Percentiles rank a stretch among this genome's conserved stretches.
phyloP scores from a whole-genome alignment of 2,797 vertebrate species.

The Threskiornis aethiopicus region DNA sequence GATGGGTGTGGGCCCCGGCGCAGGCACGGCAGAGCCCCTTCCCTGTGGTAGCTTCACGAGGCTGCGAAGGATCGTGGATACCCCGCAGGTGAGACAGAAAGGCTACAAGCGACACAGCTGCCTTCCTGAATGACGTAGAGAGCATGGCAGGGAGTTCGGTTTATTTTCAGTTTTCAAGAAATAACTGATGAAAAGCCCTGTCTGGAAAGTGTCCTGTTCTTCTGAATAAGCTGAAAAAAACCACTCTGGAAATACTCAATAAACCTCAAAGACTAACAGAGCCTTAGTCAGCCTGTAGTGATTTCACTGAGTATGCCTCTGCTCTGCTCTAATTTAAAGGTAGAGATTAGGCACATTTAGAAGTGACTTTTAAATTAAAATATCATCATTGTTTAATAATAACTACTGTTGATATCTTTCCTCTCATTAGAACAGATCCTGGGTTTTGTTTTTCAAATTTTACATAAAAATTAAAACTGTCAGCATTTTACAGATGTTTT shows the following conservation, averaged over 20 bases:
- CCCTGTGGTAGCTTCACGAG: background rate
- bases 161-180: background rate
- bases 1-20: background rate
- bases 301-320: background rate
- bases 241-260: background rate
- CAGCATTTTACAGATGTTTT: constrained; percentile 80
- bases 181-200: background rate
- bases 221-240: background rate
- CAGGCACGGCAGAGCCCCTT: background rate
- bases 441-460: constrained; percentile 64
- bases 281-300: background rate
- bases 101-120: background rate
- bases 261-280: background rate
- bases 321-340: constrained; percentile 45
- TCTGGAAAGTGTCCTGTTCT: background rate
- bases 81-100: background rate
- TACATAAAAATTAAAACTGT: constrained; percentile 77
- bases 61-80: background rate
- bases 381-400: constrained; percentile 56
- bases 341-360: background rate
- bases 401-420: constrained; percentile 32
- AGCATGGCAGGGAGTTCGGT: background rate
- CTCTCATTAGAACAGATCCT: constrained; percentile 56
- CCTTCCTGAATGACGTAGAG: background rate
- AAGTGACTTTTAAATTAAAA: constrained; percentile 65